These are phyloP conservation scores for Triplophysa rosa DNA, from an alignment of 2,113 vertebrate genomes.

Conservation along the genomic window DNA sequence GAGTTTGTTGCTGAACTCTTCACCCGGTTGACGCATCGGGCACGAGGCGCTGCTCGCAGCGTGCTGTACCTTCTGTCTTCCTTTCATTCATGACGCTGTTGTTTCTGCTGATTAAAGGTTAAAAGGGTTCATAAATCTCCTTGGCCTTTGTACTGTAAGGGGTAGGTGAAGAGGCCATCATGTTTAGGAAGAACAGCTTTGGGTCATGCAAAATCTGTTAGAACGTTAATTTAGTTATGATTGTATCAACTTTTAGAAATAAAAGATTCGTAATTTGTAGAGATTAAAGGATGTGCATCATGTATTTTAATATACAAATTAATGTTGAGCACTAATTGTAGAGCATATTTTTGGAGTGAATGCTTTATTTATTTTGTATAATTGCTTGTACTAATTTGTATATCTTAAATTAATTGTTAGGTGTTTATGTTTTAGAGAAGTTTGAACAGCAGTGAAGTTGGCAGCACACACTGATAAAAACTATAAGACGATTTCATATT, in stretches of 20 bases:
- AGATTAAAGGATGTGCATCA: no score
- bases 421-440: no score
- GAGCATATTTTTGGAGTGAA: no score
- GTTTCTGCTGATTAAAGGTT: slow-evolving; percentile 36
- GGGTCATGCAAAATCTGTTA: not conserved
- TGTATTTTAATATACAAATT: no score
- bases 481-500: not conserved
- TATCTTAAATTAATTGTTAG: no score
- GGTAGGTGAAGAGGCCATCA: not conserved
- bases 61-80: slow-evolving; percentile 49
- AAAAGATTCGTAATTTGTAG: no score
- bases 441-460: not conserved
- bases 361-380: no score
- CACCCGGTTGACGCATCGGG: slow-evolving; percentile 68
- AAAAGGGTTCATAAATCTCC: slow-evolving; percentile 45
- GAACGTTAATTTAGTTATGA: not conserved
- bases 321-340: no score
- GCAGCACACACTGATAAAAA: not conserved
- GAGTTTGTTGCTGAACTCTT: slow-evolving; percentile 69
- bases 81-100: slow-evolving; percentile 49
- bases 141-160: not conserved
- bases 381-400: no score
- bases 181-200: not conserved
- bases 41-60: slow-evolving; percentile 24
- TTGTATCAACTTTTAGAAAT: no score